These are phyloP conservation scores for Lepidothrix coronata DNA, from an alignment of 2,113 vertebrate species.

Conservation along the genomic window DNA sequence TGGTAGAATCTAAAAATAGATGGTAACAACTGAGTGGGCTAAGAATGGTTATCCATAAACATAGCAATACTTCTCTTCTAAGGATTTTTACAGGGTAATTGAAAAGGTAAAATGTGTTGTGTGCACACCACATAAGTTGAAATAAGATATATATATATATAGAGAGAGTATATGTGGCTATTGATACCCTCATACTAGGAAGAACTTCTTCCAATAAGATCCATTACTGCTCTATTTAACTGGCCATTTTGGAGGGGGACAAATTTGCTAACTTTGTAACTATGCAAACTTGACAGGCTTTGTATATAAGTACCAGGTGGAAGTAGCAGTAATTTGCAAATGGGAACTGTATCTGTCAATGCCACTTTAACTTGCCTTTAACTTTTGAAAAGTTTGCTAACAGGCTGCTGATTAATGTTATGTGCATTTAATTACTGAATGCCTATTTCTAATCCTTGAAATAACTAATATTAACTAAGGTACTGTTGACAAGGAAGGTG, in stretches of 20 bases:
- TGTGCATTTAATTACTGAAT: background rate
- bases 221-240: background rate
- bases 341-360: background rate
- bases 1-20: background rate
- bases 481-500: background rate
- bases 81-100: background rate
- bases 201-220: background rate
- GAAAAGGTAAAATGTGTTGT: background rate
- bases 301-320: background rate
- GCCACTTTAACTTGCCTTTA: background rate
- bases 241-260: background rate
- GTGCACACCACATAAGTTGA: background rate
- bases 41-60: background rate
- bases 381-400: background rate
- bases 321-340: background rate
- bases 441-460: background rate
- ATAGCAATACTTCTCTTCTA: background rate
- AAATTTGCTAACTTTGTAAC: background rate
- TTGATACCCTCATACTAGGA: background rate
- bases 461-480: background rate
- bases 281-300: background rate
- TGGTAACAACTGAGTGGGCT: background rate
- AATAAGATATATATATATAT: background rate
- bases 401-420: background rate
- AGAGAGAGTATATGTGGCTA: background rate